Base-by-base conservation (phyloP, 64 coral and sea anemone species). In the Stylophora pistillata region DNA sequence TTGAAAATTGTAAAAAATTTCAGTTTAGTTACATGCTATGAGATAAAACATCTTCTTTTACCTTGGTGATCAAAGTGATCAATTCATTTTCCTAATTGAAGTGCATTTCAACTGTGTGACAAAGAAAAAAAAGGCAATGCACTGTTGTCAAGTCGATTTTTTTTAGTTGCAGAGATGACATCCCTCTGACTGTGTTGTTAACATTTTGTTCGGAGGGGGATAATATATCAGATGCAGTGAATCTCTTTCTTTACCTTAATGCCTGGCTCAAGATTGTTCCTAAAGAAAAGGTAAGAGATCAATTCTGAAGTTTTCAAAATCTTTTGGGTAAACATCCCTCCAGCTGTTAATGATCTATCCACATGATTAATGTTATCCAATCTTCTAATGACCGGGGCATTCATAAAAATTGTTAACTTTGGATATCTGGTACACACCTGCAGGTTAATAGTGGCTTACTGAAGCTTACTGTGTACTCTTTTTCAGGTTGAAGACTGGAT, bases 161-260 rank as follows among this genome's bases (percentile, higher is more conserved):
- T 78, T 56, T 13, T 56, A 96, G 94, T 86, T 78, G 76, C 74
- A 86, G 86, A 74, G 76, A 93, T 28, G 78, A 25, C 54, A 81
- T 96, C 32, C 30, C 90, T 16, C 89, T 96, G 56, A 86, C 91
- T 86, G 87, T 96, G 28, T 30, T 96, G 34, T 33, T 96, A 56
- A 80, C 81, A 37, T 96, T 96, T 72, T 96, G 91, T 68, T 96
- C 94, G 61, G 94, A 96, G 62, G 94, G 94, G 78, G 94, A 96
- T n/a, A 96, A 96, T 55, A 93, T 96, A 11, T 80, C 85, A 23
- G 94, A 96, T 96, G 94, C 90, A 29, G 91, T 93, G 13, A 93
- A 89, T 56, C 85, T 96, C 63, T 96, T 96, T 33, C 62, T 93
- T 23, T 96, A 81, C 17, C 37, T 93, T 41, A 96, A 96, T 87